Percentiles rank a stretch among this genome's conserved stretches.
These are phyloP conservation scores for Corythornis madagascariensis DNA, from an alignment of 2,113 vertebrate genomes.

Conservation along the genomic window DNA sequence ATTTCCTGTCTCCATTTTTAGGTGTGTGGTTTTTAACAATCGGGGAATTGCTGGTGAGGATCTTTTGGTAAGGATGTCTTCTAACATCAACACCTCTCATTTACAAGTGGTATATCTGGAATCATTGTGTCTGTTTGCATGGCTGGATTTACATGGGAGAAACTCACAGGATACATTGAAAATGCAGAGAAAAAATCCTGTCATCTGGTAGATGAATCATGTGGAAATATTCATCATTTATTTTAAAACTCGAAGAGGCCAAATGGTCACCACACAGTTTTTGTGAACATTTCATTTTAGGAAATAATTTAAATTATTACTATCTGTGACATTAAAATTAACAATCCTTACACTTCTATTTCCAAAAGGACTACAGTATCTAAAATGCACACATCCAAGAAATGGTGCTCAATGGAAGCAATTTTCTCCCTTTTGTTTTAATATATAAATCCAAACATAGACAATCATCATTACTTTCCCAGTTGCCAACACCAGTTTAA, in stretches of 20 bases:
- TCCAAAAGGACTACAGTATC: background rate
- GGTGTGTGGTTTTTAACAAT: conserved; percentile 93
- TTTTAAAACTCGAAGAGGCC: background rate
- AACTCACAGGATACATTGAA: background rate
- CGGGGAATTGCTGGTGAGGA: conserved; percentile 87
- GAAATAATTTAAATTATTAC: background rate
- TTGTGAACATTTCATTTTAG: background rate
- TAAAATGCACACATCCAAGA: background rate
- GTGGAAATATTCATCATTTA: background rate
- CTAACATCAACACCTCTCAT: conserved; percentile 31
- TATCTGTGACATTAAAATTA: background rate
- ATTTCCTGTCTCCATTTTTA: conserved; percentile 78
- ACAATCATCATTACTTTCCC: background rate
- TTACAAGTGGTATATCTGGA: background rate
- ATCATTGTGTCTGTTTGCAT: background rate
- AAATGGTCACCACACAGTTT: background rate
- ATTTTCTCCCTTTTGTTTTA: background rate
- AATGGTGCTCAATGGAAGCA: background rate
- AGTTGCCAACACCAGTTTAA: background rate
- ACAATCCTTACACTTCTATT: background rate
- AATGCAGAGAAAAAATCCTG: background rate
- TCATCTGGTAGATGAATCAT: background rate
- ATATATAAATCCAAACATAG: background rate
- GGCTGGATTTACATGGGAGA: background rate
- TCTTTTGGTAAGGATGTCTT: conserved; percentile 88